A percentile compares a stretch with the other conserved stretches of the same genome.
Evolutionary conservation across 2,888 invertebrate species (phyloP).

Genomic region (Rutpela maculata): DNA sequence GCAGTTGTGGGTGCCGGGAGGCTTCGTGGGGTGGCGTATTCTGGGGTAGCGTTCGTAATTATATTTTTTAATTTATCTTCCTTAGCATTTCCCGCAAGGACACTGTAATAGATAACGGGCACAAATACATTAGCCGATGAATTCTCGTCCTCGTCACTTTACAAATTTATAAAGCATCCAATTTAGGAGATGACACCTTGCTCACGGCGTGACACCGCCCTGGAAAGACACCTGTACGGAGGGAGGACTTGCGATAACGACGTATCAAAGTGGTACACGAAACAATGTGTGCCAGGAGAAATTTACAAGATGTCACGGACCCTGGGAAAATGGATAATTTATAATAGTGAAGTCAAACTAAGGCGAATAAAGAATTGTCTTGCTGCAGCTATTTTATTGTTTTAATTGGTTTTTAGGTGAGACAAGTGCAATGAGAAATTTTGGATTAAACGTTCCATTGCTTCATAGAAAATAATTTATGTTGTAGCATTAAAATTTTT

Average conservation of each 20-base stretch:
- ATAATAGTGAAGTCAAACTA: too few relatives aligned
- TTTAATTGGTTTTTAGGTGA: too few relatives aligned
- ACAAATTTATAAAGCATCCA: slow-evolving; percentile 65
- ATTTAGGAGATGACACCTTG: slow-evolving; percentile 56
- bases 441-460: too few relatives aligned
- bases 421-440: too few relatives aligned
- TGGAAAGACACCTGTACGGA: slow-evolving; percentile 23
- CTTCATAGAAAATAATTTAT: too few relatives aligned
- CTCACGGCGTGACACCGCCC: slow-evolving; percentile 19
- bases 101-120: slow-evolving; percentile 68
- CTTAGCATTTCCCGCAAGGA: slow-evolving; percentile 75
- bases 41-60: slow-evolving; percentile 79
- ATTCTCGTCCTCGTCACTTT: slow-evolving; percentile 65
- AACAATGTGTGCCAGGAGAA: slow-evolving; percentile 25
- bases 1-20: background rate
- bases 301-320: background rate
- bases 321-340: background rate
- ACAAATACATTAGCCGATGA: slow-evolving; percentile 66
- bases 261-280: slow-evolving; percentile 7
- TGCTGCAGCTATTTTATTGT: too few relatives aligned
- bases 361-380: too few relatives aligned
- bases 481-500: too few relatives aligned
- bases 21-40: slow-evolving; percentile 69
- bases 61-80: slow-evolving; percentile 85
- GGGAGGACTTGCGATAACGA: slow-evolving; percentile 24